phyloP scores from a whole-genome alignment of 2,888 invertebrate genomes.

The Cephus runcator region DNA sequence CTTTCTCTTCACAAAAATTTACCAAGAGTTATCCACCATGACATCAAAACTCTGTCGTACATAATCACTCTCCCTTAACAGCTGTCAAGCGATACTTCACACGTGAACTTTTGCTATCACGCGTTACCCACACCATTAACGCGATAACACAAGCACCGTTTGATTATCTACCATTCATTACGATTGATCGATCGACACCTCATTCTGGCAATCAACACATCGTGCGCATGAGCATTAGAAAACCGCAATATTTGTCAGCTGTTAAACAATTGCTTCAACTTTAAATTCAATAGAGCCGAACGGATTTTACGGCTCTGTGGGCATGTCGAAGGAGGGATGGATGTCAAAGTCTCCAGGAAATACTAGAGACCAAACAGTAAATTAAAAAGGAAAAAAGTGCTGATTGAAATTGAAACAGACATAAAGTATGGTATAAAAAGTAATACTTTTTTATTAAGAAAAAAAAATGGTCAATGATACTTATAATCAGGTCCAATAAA shows the following conservation, averaged over 20 bases:
- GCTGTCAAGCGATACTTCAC: slow-evolving; percentile 23
- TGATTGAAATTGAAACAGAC: not conserved
- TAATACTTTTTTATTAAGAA: not conserved
- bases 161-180: not conserved
- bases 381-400: not conserved
- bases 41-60: slow-evolving; percentile 20
- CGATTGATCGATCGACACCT: not conserved
- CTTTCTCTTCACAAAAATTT: not conserved
- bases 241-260: not conserved
- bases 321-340: not conserved
- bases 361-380: not conserved
- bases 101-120: not conserved
- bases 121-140: not conserved
- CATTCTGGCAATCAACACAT: not conserved
- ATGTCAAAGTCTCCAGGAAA: not conserved
- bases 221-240: not conserved
- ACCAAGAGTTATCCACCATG: slow-evolving; percentile 10
- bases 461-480: not conserved
- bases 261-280: not conserved
- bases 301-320: not conserved
- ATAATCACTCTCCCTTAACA: slow-evolving; percentile 27
- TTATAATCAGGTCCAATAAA: not conserved
- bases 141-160: not conserved
- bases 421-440: not conserved
- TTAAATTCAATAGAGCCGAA: not conserved